Conservation (phyloP, 2,888 invertebrate genomes). For the Syrphus vitripennis region DNA sequence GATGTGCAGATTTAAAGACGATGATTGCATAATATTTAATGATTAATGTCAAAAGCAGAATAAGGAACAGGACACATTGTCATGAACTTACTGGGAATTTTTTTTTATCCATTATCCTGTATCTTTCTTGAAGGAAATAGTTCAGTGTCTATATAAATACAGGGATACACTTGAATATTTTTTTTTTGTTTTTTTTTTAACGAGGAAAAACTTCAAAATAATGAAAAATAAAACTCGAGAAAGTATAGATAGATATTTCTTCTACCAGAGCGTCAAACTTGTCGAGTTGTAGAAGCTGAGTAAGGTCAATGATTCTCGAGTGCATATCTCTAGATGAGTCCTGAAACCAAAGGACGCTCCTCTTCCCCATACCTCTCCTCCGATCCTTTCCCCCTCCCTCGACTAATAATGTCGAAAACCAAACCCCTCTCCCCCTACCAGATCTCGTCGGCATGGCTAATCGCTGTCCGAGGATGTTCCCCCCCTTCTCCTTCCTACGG, state of each 20-base stretch:
- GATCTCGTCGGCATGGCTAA: too few relatives aligned
- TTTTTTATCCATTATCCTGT: background rate
- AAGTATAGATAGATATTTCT: background rate
- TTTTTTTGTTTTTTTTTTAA: background rate
- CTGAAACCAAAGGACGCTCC: too few relatives aligned
- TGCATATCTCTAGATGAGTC: too few relatives aligned
- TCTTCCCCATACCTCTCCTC: too few relatives aligned
- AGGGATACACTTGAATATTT: background rate
- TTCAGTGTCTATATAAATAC: background rate
- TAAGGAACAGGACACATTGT: background rate
- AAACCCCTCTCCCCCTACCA: too few relatives aligned
- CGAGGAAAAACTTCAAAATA: background rate
- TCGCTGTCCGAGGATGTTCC: too few relatives aligned
- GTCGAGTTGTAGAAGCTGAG: too few relatives aligned
- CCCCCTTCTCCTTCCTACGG: too few relatives aligned
- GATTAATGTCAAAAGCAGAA: background rate
- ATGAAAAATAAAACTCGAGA: background rate
- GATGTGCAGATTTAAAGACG: slow-evolving; percentile 3
- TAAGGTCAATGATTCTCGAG: too few relatives aligned
- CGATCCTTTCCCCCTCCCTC: too few relatives aligned
- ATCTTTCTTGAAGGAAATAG: background rate
- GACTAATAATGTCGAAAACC: too few relatives aligned
- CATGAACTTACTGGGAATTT: background rate
- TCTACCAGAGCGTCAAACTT: too few relatives aligned
- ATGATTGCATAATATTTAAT: slow-evolving; percentile 13